Percentiles rank a stretch among this genome's conserved stretches.
phyloP scores from a whole-genome alignment of 2,888 invertebrate genomes.

The Sthenelais limicola region DNA sequence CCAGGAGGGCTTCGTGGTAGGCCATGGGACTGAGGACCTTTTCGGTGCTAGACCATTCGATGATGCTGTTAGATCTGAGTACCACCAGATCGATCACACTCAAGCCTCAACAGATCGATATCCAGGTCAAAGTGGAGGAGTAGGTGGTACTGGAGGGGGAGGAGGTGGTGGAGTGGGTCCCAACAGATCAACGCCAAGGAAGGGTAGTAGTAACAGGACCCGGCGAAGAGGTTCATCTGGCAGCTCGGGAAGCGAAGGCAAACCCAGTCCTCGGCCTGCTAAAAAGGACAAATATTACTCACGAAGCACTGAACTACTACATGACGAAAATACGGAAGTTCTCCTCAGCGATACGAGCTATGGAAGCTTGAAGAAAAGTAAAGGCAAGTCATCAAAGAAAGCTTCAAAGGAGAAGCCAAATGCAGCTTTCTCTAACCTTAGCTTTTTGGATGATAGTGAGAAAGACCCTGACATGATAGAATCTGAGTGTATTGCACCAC shows the following conservation, averaged over 20 bases:
- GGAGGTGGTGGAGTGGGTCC: neutral
- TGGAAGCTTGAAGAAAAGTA: conserved; percentile 41
- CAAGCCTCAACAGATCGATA: too few species aligned
- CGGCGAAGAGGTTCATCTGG: conserved; percentile 44
- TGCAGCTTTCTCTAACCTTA: conserved; percentile 46
- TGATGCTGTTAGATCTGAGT: conserved; percentile 19
- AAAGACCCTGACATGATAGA: conserved; percentile 31
- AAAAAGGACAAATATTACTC: conserved; percentile 38
- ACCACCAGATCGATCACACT: neutral
- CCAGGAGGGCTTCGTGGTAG: neutral
- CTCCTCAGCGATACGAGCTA: conserved; percentile 33
- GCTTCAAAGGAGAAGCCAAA: conserved; percentile 38
- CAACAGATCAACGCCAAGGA: conserved; percentile 12
- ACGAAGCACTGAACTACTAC: conserved; percentile 28
- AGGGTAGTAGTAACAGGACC: conserved; percentile 4
- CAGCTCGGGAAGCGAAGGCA: conserved; percentile 45
- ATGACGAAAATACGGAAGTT: conserved; percentile 49
- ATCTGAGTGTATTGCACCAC: neutral
- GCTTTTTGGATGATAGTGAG: conserved; percentile 48
- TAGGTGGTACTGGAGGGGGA: neutral
- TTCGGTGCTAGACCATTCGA: conserved; percentile 34
- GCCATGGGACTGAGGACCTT: conserved; percentile 3
- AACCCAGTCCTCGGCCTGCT: conserved; percentile 30
- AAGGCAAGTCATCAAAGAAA: conserved; percentile 39
- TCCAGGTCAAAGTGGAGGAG: neutral